Evolutionary conservation across 2,888 invertebrate genomes (phyloP).

Genomic region (Microchrysa polita): DNA sequence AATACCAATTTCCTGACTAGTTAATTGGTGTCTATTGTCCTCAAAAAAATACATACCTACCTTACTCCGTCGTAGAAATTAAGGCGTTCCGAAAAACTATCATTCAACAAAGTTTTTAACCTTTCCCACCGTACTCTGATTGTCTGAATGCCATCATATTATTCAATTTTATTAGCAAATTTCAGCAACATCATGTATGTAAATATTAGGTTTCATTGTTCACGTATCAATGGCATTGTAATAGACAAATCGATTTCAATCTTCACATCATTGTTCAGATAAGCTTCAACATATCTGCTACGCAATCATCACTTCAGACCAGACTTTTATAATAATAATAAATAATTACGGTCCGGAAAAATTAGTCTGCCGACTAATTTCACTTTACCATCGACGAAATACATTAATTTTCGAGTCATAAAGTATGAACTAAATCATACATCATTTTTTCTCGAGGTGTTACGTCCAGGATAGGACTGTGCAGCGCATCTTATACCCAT

Average conservation of each 20-base stretch:
- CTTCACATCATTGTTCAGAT: not conserved
- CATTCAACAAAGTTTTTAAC: too few relatives aligned
- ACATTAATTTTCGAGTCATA: not conserved
- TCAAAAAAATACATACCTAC: too few relatives aligned
- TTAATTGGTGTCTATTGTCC: too few relatives aligned
- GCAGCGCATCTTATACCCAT: not conserved
- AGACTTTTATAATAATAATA: not conserved
- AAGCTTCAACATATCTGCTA: not conserved
- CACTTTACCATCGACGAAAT: conserved; percentile 12
- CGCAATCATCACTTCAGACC: not conserved
- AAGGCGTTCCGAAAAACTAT: too few relatives aligned
- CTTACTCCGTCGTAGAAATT: too few relatives aligned
- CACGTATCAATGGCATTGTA: conserved; percentile 31
- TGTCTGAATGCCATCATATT: too few relatives aligned
- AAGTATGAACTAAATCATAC: conserved; percentile 15
- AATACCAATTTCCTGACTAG: too few relatives aligned
- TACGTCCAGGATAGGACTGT: too few relatives aligned
- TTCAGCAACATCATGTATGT: not conserved
- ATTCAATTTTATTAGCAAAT: not conserved
- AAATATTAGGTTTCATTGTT: conserved; percentile 21
- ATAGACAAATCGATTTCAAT: not conserved
- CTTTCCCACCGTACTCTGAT: too few relatives aligned
- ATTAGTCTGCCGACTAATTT: conserved; percentile 16
- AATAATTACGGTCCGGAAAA: not conserved
- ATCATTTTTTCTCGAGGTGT: not conserved